Base-by-base conservation (phyloP, 2,113 vertebrate genomes). In the Oreochromis niloticus region DNA sequence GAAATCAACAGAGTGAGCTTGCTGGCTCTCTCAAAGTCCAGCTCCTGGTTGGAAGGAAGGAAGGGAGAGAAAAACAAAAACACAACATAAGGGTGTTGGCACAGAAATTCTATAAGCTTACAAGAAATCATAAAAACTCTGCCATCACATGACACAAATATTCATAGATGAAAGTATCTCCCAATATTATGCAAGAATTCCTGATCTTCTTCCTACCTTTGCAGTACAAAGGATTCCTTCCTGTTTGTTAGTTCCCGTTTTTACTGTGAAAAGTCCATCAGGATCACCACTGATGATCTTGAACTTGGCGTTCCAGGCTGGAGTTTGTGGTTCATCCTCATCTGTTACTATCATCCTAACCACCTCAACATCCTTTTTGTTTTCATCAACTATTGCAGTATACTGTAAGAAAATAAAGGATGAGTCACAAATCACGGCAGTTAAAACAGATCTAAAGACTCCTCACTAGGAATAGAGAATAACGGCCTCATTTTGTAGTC, bases 1-100 rank as follows among this genome's bases (percentile, higher is more conserved):
- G 88, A 55, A 46, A 99, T 94, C 3, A 95, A 1, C 1, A 99
- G 95, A 10, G 83, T 87, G 61, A 97, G 97, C 17, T 19, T 85
- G 1, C 5, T 85, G 57, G 10, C 92, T n/a, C 3, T 68, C 94
- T 99, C 98, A 30, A 96, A 99, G 93, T 99, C 98, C 82, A 99
- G 95, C 43, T 96, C 95, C 98, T 99, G 82, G 19, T 71, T 59
- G 22, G 16, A 13, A 9, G 4, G 48, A 71, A 46, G 5, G 13
- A 4, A 41, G 27, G 9, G 8, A 39, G 9, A 41, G 3, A 24
- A 24, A 24, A 24, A 24, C 24, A 10, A 41, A 10, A 80, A 68
- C 10, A 24, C 24, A 24, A 9, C 41, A 4, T 2, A 19, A 9
- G 50, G 3, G 8, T 52, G 50, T 9, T 9, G 17, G 36, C 36